Base-by-base conservation (phyloP, 2,797 vertebrate genomes). In the Anguilla anguilla region DNA sequence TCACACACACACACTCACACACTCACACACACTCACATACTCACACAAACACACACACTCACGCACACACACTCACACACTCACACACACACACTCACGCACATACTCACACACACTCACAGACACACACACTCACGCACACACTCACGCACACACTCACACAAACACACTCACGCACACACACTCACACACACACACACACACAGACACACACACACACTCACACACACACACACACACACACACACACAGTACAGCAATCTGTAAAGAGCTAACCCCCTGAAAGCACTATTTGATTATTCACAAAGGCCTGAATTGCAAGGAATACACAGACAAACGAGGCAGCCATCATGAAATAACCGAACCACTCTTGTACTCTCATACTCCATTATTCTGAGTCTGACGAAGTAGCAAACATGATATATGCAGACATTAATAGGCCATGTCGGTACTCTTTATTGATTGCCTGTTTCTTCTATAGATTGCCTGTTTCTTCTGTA, bases 391-490 rank as follows among this genome's bases (percentile, higher is more conserved):
- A 35, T 1, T 35, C 69, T 74, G 69, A 31, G 1, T 35, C 69
- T 74, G 69, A 31, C 31, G n/a, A 6, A 28, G 1, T 28, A 28
- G 6, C 11, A 35, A 15, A 74, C 31, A 74, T 35, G 11, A 74
- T 35, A 74, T 74, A 74, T 74, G 11, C 69, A 74, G 69, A 35
- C 69, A 74, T 35, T 74, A 74, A 31, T 35, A 74, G 69, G 69
- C 69, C n/a, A 31, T 35, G 13, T 35, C 15, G 11, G 69, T 35
- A 13, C 31, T 11, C 69, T 35, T n/a, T 67, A n/a, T 67, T 67
- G 61, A 74, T 74, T 74, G n/a, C 69, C 69, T 72, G 69, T 72
- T 72, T 72, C n/a, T 9, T 72, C 25, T 31, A 72, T 64, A 19
- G 59, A 64, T 64, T 64, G 19, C 4, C 59, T 22, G 13, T 25